Conservation (phyloP, 1,140 invertebrate species). For the Elysia chlorotica region DNA sequence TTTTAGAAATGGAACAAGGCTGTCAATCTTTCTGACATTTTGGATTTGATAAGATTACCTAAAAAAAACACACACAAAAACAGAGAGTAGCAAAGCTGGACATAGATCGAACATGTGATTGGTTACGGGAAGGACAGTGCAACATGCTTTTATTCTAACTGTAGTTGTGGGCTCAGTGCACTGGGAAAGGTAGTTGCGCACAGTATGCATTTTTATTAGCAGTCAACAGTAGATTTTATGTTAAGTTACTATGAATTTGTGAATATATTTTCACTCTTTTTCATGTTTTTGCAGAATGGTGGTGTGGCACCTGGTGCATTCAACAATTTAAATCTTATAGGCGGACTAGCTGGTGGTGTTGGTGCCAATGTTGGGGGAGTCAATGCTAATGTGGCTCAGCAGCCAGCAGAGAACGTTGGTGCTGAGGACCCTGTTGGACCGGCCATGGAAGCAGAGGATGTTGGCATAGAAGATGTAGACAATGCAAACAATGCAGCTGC, state of each 20-base stretch:
- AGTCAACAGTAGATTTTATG: no score
- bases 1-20: no score
- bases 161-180: not conserved
- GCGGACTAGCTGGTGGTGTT: conserved; percentile 63
- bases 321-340: conserved; percentile 41
- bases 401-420: conserved; percentile 32
- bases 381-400: conserved; percentile 40
- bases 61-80: no score
- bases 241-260: no score
- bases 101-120: no score
- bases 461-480: conserved; percentile 51
- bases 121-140: no score
- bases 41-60: no score
- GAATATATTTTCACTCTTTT: no score
- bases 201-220: no score
- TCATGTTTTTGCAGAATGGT: conserved; percentile 43
- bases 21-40: no score
- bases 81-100: no score
- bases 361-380: conserved; percentile 20
- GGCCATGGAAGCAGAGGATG: conserved; percentile 43
- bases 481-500: conserved; percentile 49
- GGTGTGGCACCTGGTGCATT: conserved; percentile 41
- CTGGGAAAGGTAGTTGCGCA: no score
- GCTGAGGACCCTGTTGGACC: conserved; percentile 34
- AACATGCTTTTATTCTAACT: not conserved